These are phyloP conservation scores for Drosophila rubida DNA, from an alignment of 2,888 invertebrate genomes.

Conservation along the genomic window DNA sequence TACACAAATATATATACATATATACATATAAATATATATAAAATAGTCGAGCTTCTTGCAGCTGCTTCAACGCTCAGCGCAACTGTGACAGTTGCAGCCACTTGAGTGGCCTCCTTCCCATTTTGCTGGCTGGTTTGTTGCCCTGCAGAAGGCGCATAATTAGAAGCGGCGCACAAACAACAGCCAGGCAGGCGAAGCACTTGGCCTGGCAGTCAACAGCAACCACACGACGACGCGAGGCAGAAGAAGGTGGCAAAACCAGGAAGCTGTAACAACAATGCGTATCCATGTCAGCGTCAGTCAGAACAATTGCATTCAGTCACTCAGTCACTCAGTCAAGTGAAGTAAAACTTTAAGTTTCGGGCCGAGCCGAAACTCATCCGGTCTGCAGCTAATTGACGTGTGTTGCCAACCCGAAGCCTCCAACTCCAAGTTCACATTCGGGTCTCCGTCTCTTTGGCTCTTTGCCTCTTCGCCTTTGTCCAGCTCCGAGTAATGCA, in stretches of 20 bases:
- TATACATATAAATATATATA: not conserved
- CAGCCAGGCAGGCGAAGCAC: conserved; percentile 36
- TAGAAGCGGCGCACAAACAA: conserved; percentile 49
- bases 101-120: conserved; percentile 52
- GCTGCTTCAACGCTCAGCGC: conserved; percentile 50
- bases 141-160: conserved; percentile 72
- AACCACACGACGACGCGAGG: not conserved
- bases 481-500: conserved; percentile 49
- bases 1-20: conserved; percentile 4
- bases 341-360: conserved; percentile 70
- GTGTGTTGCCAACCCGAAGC: conserved; percentile 29
- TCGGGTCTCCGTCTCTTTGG: conserved; percentile 11
- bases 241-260: conserved; percentile 35
- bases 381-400: conserved; percentile 60
- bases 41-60: conserved; percentile 20
- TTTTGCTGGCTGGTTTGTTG: conserved; percentile 54
- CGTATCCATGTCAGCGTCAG: conserved; percentile 67
- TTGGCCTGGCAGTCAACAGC: conserved; percentile 24
- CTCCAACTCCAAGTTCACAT: not conserved
- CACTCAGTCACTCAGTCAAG: conserved; percentile 53
- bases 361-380: conserved; percentile 26
- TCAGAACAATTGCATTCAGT: conserved; percentile 56
- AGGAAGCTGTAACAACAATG: conserved; percentile 70
- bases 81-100: conserved; percentile 72
- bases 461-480: conserved; percentile 30